A percentile compares a stretch with the other conserved stretches of the same genome.
Evolutionary conservation across 2,888 invertebrate species (phyloP).

Genomic region (Meliscaeva auricollis): DNA sequence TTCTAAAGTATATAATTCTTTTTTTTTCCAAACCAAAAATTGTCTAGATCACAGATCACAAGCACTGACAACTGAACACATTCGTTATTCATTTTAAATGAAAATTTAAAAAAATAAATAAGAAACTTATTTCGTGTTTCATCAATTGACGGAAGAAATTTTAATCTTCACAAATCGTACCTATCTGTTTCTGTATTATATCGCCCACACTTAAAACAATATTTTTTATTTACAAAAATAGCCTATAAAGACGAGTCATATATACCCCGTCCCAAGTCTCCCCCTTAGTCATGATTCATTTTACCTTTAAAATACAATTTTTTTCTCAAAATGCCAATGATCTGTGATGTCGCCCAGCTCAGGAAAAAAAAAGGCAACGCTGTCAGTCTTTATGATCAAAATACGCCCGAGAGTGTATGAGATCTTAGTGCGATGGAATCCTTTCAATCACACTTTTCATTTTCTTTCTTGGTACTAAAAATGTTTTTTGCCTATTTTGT

Average conservation of each 20-base stretch:
- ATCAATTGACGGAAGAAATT: conserved; percentile 35
- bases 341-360: conserved; percentile 1
- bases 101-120: background rate
- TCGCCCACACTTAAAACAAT: conserved; percentile 27
- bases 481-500: conserved; percentile 17
- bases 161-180: background rate
- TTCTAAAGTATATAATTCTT: background rate
- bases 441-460: conserved; percentile 13
- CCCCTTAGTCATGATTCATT: background rate
- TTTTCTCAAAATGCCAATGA: conserved; percentile 47
- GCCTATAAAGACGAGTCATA: background rate
- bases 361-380: background rate
- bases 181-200: no score
- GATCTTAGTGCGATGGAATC: conserved; percentile 34
- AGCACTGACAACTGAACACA: background rate
- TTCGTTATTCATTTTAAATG: background rate
- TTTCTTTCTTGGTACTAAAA: background rate
- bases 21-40: background rate
- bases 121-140: conserved; percentile 30
- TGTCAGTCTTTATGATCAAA: conserved; percentile 35
- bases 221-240: conserved; percentile 30
- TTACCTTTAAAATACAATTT: conserved; percentile 34
- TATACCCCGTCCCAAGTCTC: background rate
- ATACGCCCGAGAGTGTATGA: conserved; percentile 64
- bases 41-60: background rate